A percentile compares a stretch with the other conserved stretches of the same genome.
Evolutionary conservation across 2,888 invertebrate species (phyloP).

Genomic region (Spilarctia lutea): DNA sequence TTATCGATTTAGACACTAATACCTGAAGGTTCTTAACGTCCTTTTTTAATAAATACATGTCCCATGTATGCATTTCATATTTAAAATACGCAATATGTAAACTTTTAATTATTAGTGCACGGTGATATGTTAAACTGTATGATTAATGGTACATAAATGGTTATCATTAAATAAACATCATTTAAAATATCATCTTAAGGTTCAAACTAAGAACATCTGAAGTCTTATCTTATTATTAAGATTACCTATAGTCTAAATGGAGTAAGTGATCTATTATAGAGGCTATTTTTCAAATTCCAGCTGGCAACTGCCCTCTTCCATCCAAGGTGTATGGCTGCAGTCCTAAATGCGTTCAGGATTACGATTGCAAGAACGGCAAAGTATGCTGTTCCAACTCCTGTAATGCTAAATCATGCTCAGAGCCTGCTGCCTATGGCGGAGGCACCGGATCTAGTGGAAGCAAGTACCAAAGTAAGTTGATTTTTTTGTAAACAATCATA

Average conservation of each 20-base stretch:
- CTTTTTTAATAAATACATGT: too few relatives aligned
- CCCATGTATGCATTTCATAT: too few relatives aligned
- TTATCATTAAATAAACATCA: too few relatives aligned
- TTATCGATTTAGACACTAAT: too few relatives aligned
- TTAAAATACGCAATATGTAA: too few relatives aligned
- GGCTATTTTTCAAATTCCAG: constrained; percentile 39
- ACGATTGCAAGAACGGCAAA: constrained; percentile 88
- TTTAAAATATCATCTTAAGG: not conserved
- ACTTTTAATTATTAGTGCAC: too few relatives aligned
- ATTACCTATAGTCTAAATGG: not conserved
- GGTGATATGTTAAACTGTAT: too few relatives aligned
- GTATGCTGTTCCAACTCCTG: constrained; percentile 91
- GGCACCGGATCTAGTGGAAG: constrained; percentile 60
- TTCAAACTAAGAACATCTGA: not conserved
- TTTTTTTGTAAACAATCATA: not conserved
- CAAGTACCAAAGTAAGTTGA: constrained; percentile 66
- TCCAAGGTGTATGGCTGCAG: constrained; percentile 89
- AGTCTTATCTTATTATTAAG: too few relatives aligned
- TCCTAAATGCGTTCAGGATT: constrained; percentile 89
- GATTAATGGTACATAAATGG: too few relatives aligned
- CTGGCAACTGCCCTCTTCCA: constrained; percentile 87
- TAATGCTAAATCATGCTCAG: constrained; percentile 89
- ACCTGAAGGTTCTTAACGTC: too few relatives aligned
- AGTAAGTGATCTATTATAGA: not conserved
- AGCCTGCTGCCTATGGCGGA: constrained; percentile 68